Base-by-base conservation (phyloP, 1,140 invertebrate genomes). In the Magallana angulata region DNA sequence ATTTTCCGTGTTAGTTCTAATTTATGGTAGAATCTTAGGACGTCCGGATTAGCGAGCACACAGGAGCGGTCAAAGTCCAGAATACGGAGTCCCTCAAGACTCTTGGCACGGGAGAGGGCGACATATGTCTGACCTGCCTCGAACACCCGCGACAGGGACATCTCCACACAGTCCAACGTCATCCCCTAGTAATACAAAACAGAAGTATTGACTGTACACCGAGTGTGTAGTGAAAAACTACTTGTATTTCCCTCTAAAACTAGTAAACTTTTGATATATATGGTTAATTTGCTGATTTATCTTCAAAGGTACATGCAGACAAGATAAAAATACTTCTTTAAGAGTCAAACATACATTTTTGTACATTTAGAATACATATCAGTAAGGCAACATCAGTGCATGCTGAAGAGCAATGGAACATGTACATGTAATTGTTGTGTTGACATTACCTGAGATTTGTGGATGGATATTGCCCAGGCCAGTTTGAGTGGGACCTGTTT, bases 391-490 rank as follows among this genome's bases (percentile, higher is more conserved):
- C 5, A 5, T 48, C 36, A 48, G 36, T 48, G 5, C 36, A 48
- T 48, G 36, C 36, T 48, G 36, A 48, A 48, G 36, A 48, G 36
- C 36, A 5, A 48, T 48, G 36, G 36, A 48, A 48, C 36, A 48
- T 4, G 2, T 48, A 48, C 2, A 48, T 48, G 36, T 48, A 48
- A 48, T 48, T 4, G 36, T 48, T 48, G 36, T 48, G 36, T 1
- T 36, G 8, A 11, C 24, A 90, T 83, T 60, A 95, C 94, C 94
- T 95, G 95, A 89, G 94, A 98, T 95, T 99, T 99, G 93, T 99
- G 98, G 91, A 99, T 99, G 3, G 98, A 99, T 95, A 99, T 98
- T 1, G 98, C 98, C 98, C 98, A 99, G 14, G 98, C 98, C 14
- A 99, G 95, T 93, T 98, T 97, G 0, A 99, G 95, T 0, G 98